Evolutionary conservation across 2,797 vertebrate species (phyloP), one percentile per base, ranked within the genome.

Genomic region (Pachyuromys duprasi): DNA sequence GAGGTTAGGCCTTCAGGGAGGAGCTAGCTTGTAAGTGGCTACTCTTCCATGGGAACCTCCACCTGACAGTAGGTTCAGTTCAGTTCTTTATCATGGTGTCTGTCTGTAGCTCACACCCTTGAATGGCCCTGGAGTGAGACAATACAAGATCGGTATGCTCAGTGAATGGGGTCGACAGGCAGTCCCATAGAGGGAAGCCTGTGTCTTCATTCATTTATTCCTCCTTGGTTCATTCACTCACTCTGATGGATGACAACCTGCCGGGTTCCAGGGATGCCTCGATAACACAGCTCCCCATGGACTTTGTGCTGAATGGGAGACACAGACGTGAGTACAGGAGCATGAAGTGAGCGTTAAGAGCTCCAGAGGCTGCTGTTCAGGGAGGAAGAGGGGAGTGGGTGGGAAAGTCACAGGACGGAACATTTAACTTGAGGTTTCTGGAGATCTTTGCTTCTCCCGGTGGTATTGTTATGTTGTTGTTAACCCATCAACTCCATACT

Each of bases 61-160:
- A 42, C n/a, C 26, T 4, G 5, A 14, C 22, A 69, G 92, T 20
- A 28, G 4, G 79, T 36, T 57, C 9, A 12, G 20, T 20, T 49
- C 0, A 69, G 42, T 60, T 39, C 69, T 94, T 55, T 5, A 3
- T 1, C 2, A 17, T 15, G 24, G 45, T 3, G 8, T 74, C 11
- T 2, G 14, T 3, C n/a, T 3, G 2, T 4, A 5, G 2, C 1
- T 3, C n/a, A 2, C 33, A 18, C 7, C 63, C 4, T 53, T 49
- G 36, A 39, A n/a, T 8, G 18, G 15, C 8, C 12, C 36, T 5
- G 1, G 24, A 28, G 53, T 7, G 18, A 3, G 14, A 26, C n/a
- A 81, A 36, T 36, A 20, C 28, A 80, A 33, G 1, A 8, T 0
- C 18, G 17, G 60, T 5, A 1, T 33, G 26, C 49, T 65, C 15